Percentiles rank a stretch among this genome's conserved stretches.
phyloP scores from a whole-genome alignment of 2,888 invertebrate genomes.

The Camptogramma bilineatum region DNA sequence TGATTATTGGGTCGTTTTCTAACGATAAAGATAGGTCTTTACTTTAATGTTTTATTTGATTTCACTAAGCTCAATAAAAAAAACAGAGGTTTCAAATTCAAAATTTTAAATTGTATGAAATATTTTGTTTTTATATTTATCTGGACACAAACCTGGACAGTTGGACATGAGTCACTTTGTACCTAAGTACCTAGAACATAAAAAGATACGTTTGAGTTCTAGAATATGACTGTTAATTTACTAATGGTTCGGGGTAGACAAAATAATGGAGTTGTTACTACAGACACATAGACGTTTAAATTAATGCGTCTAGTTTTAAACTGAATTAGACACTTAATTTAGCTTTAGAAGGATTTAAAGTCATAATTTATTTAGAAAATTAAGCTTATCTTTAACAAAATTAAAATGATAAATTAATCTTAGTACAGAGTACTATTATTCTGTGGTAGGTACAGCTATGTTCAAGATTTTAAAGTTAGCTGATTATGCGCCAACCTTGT shows the following conservation, averaged over 20 bases:
- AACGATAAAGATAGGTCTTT: too few species aligned
- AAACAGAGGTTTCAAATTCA: too few species aligned
- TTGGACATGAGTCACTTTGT: not conserved
- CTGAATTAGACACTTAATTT: constrained; percentile 8
- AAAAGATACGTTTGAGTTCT: not conserved
- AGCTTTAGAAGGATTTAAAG: constrained; percentile 4
- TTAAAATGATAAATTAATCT: constrained; percentile 15
- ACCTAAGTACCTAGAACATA: not conserved
- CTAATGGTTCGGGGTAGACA: constrained; percentile 16
- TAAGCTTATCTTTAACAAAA: constrained; percentile 5
- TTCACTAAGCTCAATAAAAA: too few species aligned
- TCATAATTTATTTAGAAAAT: constrained; percentile 3
- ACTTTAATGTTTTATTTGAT: too few species aligned
- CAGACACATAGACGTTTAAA: constrained; percentile 10
- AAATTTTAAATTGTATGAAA: not conserved
- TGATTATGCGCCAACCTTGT: not conserved
- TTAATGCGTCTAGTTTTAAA: constrained; percentile 30
- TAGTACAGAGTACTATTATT: too few species aligned
- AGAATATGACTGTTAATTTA: constrained; percentile 13
- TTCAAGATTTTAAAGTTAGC: not conserved
- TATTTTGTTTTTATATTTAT: not conserved
- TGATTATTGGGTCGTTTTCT: too few species aligned
- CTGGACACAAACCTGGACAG: not conserved
- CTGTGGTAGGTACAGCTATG: too few species aligned
- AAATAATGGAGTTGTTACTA: constrained; percentile 20